Evolutionary conservation across 2,797 vertebrate species (phyloP), one percentile per base, ranked within the genome.

Genomic region (Enoplosus armatus): DNA sequence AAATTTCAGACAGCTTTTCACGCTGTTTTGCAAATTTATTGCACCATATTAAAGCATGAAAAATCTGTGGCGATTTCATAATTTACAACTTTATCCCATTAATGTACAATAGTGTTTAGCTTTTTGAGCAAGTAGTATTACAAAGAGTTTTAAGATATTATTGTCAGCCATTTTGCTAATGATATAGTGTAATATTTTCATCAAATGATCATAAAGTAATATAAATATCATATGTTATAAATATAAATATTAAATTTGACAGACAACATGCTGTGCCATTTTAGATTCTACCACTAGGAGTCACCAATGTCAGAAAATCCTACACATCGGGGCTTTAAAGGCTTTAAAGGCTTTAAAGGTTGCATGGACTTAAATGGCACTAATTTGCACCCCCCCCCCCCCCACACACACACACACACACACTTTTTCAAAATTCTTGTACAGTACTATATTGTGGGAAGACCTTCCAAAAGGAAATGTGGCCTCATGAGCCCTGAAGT

Each of bases 401-500:
- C n/a, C n/a, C n/a, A n/a, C n/a, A n/a, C n/a, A n/a, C n/a, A n/a
- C n/a, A n/a, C n/a, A n/a, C n/a, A n/a, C n/a, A n/a, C n/a, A n/a
- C n/a, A n/a, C n/a, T n/a, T n/a, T n/a, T n/a, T n/a, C n/a, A n/a
- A n/a, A n/a, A n/a, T n/a, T n/a, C n/a, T n/a, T n/a, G n/a, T 33
- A 8, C 33, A 29, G 0, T 24, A 8, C 37, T 41, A 27, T 12
- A n/a, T 43, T 45, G 11, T 62, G 11, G 26, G 41, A 65, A 56
- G 37, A 77, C 29, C 47, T 59, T 75, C n/a, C 14, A 51, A 43
- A 74, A 54, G 18, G 27, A 60, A 73, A 62, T 41, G 35, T 27
- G 43, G 26, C 50, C 41, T n/a, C 12, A 12, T 67, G 60, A 59
- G 48, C 3, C n/a, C 24, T 82, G 82, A 85, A 61, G 69, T 77